A percentile compares a stretch with the other conserved stretches of the same genome.
phyloP scores from a whole-genome alignment of 92 coral and sea anemone genomes.

The Chrysogorgia sp. region DNA sequence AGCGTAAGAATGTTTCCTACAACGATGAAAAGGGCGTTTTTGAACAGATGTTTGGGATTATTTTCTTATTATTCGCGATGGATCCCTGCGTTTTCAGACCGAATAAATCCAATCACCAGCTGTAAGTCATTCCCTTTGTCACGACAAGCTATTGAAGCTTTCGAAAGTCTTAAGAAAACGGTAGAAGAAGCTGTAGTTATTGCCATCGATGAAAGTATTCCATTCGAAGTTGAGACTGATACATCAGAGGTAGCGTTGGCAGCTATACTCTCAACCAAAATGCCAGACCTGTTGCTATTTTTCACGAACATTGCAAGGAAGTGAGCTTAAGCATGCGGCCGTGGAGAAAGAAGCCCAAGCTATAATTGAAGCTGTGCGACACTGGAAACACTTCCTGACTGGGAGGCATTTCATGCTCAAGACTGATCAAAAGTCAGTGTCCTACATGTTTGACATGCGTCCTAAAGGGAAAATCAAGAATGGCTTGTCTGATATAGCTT shows the following conservation, averaged over 20 bases:
- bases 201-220: constrained; percentile 43
- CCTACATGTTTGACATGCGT: constrained; percentile 15
- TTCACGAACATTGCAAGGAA: constrained; percentile 32
- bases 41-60: constrained; percentile 64
- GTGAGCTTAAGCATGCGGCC: constrained; percentile 36
- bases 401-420: constrained; percentile 3
- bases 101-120: neutral
- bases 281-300: constrained; percentile 8
- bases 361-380: neutral
- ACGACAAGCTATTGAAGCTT: too few species aligned
- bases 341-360: constrained; percentile 27
- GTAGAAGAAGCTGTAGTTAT: constrained; percentile 48
- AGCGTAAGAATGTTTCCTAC: constrained; percentile 37
- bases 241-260: constrained; percentile 30
- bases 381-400: constrained; percentile 18
- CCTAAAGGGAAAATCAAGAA: constrained; percentile 29
- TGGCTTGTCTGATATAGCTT: neutral
- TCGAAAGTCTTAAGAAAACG: constrained; percentile 46
- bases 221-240: constrained; percentile 43
- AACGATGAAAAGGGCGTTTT: constrained; percentile 57
- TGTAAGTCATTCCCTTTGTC: too few species aligned
- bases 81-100: too few species aligned
- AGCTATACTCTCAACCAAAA: constrained; percentile 16
- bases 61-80: constrained; percentile 65
- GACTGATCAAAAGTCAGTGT: constrained; percentile 52